phyloP scores from a whole-genome alignment of 92 coral and sea anemone genomes.

The Porites lobata region DNA sequence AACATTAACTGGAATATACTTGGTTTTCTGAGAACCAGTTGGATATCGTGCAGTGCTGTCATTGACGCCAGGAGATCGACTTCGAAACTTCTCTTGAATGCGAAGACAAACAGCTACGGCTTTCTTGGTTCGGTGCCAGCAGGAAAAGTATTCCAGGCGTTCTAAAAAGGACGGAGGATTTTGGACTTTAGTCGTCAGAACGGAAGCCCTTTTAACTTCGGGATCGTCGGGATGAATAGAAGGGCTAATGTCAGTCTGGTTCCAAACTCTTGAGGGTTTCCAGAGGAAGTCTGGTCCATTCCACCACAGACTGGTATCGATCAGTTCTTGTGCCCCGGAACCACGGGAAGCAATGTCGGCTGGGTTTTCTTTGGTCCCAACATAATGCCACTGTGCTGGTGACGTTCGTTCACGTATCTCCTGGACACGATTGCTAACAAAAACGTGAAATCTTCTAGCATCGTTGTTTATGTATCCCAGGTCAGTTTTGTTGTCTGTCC shows the following conservation, averaged over 20 bases:
- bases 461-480: no score
- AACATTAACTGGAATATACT: neutral
- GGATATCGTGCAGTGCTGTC: no score
- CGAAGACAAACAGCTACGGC: neutral
- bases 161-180: conserved; percentile 9
- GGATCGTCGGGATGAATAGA: conserved; percentile 29
- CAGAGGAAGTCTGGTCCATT: no score
- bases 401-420: no score
- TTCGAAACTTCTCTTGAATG: neutral
- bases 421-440: no score
- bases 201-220: conserved; percentile 18
- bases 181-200: conserved; percentile 5
- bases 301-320: no score
- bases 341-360: conserved; percentile 67
- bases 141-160: neutral
- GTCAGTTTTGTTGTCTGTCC: neutral
- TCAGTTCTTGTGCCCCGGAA: neutral
- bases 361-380: conserved; percentile 45
- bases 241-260: neutral
- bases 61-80: no score
- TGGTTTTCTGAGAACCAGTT: neutral
- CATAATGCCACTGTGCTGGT: conserved; percentile 56
- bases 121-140: neutral
- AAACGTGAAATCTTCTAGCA: no score
- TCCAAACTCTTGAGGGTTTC: neutral